phyloP scores from a whole-genome alignment of 2,113 vertebrate genomes.

The Myanophis thanlyinensis region DNA sequence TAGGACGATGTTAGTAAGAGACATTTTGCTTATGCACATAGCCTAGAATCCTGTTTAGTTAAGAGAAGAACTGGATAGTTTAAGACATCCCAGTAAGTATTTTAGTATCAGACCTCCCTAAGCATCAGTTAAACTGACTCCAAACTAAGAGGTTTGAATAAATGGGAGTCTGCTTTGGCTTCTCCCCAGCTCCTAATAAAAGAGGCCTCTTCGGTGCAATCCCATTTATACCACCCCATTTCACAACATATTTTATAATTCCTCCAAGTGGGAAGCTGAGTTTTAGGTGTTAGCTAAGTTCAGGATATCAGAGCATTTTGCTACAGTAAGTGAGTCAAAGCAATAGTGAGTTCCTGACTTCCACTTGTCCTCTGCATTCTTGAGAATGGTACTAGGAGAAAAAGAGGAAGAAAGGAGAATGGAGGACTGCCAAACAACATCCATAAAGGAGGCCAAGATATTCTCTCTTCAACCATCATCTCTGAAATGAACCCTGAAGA shows the following conservation, averaged over 20 bases:
- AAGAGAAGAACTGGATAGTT: not conserved
- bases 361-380: not conserved
- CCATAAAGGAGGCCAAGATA: not conserved
- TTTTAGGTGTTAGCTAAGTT: not conserved
- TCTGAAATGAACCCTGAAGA: not conserved
- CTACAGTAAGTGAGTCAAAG: not conserved
- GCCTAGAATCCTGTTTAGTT: not conserved
- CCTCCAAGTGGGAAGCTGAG: not conserved
- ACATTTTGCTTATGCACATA: not conserved
- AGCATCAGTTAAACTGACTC: not conserved
- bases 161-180: not conserved
- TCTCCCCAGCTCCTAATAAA: not conserved
- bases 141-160: not conserved
- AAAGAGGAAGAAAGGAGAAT: not conserved
- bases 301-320: not conserved
- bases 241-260: not conserved
- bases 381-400: not conserved
- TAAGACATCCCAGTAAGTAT: not conserved
- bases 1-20: not conserved
- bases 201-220: not conserved
- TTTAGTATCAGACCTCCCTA: not conserved
- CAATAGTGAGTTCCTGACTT: not conserved
- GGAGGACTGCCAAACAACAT: not conserved
- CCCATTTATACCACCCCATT: not conserved
- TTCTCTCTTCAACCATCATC: not conserved